Base-by-base conservation (phyloP, 2,888 invertebrate genomes). In the Drosophila setosimentum region DNA sequence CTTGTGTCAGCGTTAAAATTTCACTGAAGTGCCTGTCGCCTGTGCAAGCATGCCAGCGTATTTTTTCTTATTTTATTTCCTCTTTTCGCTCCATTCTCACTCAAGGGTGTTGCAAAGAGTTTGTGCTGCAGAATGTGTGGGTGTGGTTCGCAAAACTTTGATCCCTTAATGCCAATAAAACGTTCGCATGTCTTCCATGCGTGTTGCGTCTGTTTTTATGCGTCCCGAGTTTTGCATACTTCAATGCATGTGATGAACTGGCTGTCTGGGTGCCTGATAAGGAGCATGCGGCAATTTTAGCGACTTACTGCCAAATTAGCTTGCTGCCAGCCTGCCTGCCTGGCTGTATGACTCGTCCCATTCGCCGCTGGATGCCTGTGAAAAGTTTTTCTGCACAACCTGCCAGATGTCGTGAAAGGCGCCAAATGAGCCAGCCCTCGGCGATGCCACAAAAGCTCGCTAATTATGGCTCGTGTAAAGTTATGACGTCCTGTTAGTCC, bases 101-200 rank as follows among this genome's bases (percentile, higher is more conserved):
- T 79, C 85, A 66, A 83, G 85, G 84, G 87, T 83, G 87, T 73
- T 76, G 77, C 87, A 86, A 86, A 86, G 85, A 85, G 83, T 83
- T 83, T 80, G 73, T 76, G 51, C 58, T 49, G 57, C 66, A 33
- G 64, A 21, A 55, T 57, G 68, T 51, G 40, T 50, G 65, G 49
- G 49, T 69, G 66, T 48, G 63, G 49, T 61, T 76, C 78, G 71
- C 69, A 78, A 78, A 79, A 76, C 83, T 80, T 87, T 84, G 88
- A 88, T 87, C 88, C 87, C 87, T 87, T 88, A 87, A 88, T 87
- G 83, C 87, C 88, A 87, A 88, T 87, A 87, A 87, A 87, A 86
- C 87, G 88, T 88, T 87, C 83, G 87, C 82, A 86, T 86, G 87
- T 83, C 83, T 86, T 82, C 70, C 73, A 76, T 71, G 78, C 85